Percentiles rank a stretch among this genome's conserved stretches.
Evolutionary conservation across 2,888 invertebrate genomes (phyloP).

Genomic region (Dexiosoma caninum): DNA sequence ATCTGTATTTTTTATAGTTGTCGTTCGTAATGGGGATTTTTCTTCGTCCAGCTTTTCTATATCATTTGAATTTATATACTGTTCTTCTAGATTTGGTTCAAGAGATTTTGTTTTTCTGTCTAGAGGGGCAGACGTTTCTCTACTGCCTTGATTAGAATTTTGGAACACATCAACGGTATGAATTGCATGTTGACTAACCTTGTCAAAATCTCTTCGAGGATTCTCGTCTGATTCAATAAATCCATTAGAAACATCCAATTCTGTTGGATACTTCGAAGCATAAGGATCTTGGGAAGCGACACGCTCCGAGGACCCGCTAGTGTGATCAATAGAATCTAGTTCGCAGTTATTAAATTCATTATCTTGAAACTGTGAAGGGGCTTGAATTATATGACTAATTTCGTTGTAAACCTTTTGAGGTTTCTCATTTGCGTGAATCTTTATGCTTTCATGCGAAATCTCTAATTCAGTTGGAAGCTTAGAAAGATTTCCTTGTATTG

Average conservation of each 20-base stretch:
- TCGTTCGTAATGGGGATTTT: neutral
- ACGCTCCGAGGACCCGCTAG: too few species aligned
- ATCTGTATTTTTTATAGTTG: neutral
- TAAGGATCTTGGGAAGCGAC: too few species aligned
- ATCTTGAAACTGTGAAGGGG: neutral
- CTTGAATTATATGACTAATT: neutral
- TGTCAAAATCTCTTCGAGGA: too few species aligned
- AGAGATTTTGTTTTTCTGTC: neutral
- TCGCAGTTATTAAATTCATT: too few species aligned
- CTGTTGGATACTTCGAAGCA: too few species aligned
- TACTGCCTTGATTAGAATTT: neutral
- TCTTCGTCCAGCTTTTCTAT: neutral
- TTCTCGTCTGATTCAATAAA: too few species aligned
- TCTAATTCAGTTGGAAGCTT: neutral
- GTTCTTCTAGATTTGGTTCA: neutral
- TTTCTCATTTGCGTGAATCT: neutral
- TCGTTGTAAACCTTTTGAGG: neutral
- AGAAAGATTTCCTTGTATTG: neutral
- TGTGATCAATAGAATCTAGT: too few species aligned
- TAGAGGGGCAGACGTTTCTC: neutral
- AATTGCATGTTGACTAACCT: too few species aligned
- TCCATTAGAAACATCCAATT: too few species aligned
- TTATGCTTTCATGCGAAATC: neutral
- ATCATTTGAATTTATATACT: neutral
- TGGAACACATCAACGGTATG: too few species aligned